Evolutionary conservation across 2,888 invertebrate genomes (phyloP).

Genomic region (Linhomoeus sp.): DNA sequence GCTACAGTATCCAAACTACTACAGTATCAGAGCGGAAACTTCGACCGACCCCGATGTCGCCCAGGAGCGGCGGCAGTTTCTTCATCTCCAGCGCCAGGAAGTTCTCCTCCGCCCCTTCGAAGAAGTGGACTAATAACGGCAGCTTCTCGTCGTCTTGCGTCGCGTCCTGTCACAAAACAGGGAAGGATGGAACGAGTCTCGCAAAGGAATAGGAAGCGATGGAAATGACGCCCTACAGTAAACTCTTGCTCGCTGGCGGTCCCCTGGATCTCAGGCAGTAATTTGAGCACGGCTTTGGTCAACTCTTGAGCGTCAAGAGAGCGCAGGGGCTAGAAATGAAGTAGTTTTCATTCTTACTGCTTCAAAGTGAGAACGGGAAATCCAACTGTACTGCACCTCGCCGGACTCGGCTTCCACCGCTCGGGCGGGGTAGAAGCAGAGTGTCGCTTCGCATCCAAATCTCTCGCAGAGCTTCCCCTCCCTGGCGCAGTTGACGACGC

Average conservation of each 20-base stretch:
- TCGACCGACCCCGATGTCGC: slow-evolving; percentile 30
- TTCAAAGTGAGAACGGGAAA: no score
- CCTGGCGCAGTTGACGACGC: slow-evolving; percentile 35
- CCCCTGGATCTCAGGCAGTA: slow-evolving; percentile 44
- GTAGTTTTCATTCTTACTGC: no score
- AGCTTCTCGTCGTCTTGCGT: slow-evolving; percentile 8
- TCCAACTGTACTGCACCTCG: no score
- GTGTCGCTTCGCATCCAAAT: slow-evolving; percentile 30
- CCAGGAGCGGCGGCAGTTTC: slow-evolving; percentile 41
- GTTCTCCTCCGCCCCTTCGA: slow-evolving; percentile 32
- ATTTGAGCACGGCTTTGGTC: slow-evolving; percentile 39
- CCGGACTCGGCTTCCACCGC: slow-evolving; percentile 6
- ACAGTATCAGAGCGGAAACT: no score
- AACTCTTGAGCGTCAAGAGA: slow-evolving; percentile 37
- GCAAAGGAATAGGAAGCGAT: no score
- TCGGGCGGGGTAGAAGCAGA: slow-evolving; percentile 29
- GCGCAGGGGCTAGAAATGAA: slow-evolving; percentile 23
- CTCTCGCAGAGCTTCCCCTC: slow-evolving; percentile 34
- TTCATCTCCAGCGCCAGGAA: slow-evolving; percentile 37
- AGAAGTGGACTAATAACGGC: slow-evolving; percentile 35
- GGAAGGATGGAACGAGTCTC: no score
- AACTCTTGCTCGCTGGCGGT: no score
- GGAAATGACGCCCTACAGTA: no score
- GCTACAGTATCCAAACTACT: no score
- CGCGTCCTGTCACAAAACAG: no score